Percentiles rank a stretch among this genome's conserved stretches.
Conservation (phyloP, 2,113 vertebrate genomes). For the Spermophilus dauricus region DNA sequence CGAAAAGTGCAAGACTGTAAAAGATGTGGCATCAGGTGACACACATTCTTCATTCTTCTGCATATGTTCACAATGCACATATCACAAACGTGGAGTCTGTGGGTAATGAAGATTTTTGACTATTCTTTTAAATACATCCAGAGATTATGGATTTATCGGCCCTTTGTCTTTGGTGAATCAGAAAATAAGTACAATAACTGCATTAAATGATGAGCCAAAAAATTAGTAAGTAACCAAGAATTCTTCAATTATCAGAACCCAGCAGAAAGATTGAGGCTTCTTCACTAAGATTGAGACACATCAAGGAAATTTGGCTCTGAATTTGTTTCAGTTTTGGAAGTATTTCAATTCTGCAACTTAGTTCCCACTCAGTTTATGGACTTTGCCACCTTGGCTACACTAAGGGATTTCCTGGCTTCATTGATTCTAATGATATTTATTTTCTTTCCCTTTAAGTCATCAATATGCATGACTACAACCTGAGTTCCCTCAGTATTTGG, state of each 20-base stretch:
- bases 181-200: background rate
- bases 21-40: background rate
- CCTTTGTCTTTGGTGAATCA: background rate
- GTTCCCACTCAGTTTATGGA: background rate
- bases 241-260: background rate
- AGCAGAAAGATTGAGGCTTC: background rate
- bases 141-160: background rate
- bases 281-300: background rate
- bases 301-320: background rate
- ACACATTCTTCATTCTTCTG: background rate
- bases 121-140: background rate
- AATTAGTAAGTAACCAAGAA: background rate
- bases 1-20: background rate
- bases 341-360: background rate
- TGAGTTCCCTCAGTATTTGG: background rate
- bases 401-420: background rate
- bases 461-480: background rate
- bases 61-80: background rate
- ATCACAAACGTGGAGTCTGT: background rate
- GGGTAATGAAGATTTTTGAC: background rate
- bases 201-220: conserved; percentile 37
- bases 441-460: background rate
- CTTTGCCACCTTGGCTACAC: background rate
- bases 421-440: background rate
- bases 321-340: background rate